Percentiles rank a stretch among this genome's conserved stretches.
These are phyloP conservation scores for Eueides isabella DNA, from an alignment of 1,140 invertebrate species.

Conservation along the genomic window DNA sequence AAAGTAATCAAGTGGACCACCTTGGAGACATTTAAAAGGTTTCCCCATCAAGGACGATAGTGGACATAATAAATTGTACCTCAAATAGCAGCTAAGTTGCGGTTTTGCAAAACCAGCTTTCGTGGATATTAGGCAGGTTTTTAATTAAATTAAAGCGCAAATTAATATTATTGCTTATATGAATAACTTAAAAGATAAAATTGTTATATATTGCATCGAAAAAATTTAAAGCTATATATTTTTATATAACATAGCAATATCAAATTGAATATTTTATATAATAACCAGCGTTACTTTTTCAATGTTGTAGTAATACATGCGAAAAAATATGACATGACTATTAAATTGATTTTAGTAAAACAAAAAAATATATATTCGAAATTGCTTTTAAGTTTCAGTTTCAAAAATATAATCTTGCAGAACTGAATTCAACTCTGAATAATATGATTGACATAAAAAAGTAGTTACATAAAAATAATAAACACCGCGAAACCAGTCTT, in stretches of 20 bases:
- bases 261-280: conserved; percentile 7
- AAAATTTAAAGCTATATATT: neutral
- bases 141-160: conserved; percentile 15
- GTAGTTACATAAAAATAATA: conserved; percentile 1
- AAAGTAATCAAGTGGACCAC: conserved; percentile 66
- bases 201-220: neutral
- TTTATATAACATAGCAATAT: neutral
- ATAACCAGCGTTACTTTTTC: neutral
- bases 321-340: no score
- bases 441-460: neutral
- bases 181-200: neutral
- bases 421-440: neutral
- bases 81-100: conserved; percentile 37
- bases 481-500: neutral
- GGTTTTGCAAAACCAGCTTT: conserved; percentile 48
- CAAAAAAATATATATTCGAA: no score
- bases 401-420: no score
- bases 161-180: conserved; percentile 7
- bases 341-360: no score
- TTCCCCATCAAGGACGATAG: conserved; percentile 54
- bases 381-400: no score
- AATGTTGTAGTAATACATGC: no score
- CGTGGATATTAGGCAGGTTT: conserved; percentile 21
- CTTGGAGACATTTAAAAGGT: conserved; percentile 62
- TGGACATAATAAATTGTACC: conserved; percentile 40